These are phyloP conservation scores for Esox masquinongy DNA, from an alignment of 2,797 vertebrate genomes.

Conservation along the genomic window DNA sequence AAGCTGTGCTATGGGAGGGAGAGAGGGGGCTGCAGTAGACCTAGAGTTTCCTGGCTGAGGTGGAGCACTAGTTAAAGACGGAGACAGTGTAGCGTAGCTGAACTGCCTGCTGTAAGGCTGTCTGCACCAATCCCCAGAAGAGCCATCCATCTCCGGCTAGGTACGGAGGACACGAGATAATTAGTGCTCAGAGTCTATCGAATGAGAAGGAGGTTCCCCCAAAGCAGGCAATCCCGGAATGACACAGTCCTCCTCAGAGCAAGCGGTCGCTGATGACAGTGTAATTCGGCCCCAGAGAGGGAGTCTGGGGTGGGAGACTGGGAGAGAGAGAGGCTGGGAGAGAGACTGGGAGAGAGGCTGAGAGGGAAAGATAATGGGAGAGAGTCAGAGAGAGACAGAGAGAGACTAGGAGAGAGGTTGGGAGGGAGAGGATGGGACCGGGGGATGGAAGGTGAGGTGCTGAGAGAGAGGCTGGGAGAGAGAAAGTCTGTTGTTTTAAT, in stretches of 20 bases:
- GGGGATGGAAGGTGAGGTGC: too few species aligned
- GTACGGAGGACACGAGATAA: slow-evolving; percentile 46
- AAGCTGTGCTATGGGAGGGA: slow-evolving; percentile 33
- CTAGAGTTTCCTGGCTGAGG: slow-evolving; percentile 33
- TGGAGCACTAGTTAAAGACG: slow-evolving; percentile 31
- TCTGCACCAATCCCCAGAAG: slow-evolving; percentile 16
- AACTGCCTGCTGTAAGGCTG: slow-evolving; percentile 12
- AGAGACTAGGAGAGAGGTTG: too few species aligned
- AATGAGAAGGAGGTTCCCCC: slow-evolving; percentile 30
- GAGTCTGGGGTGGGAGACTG: background rate
- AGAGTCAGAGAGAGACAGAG: too few species aligned
- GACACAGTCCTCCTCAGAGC: slow-evolving; percentile 40
- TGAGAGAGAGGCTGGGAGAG: background rate
- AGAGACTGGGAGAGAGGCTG: background rate
- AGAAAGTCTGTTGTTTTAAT: background rate
- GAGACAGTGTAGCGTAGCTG: slow-evolving; percentile 10
- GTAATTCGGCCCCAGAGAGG: slow-evolving; percentile 46
- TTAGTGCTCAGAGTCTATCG: slow-evolving; percentile 50
- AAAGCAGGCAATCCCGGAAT: slow-evolving; percentile 34
- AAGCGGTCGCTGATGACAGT: slow-evolving; percentile 51
- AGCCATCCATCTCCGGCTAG: slow-evolving; percentile 8
- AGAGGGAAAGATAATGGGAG: too few species aligned
- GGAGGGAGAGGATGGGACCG: background rate
- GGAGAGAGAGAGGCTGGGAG: background rate
- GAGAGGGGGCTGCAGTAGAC: background rate